phyloP scores from a whole-genome alignment of 2,113 vertebrate species.

The Oceanodroma tethys region DNA sequence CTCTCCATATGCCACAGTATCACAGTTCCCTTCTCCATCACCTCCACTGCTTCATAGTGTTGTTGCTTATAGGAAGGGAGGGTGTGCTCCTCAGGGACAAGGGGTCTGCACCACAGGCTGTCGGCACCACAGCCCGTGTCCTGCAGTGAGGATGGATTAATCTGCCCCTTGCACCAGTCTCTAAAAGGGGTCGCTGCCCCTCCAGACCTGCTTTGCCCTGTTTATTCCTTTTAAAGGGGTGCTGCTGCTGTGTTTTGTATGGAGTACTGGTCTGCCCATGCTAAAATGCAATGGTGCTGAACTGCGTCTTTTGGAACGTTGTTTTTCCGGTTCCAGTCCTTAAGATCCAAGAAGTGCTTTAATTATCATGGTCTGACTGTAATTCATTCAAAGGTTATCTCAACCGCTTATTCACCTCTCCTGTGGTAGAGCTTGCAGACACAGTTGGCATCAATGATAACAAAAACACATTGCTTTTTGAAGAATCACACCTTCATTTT shows the following conservation, averaged over 20 bases:
- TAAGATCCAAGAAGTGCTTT: background rate
- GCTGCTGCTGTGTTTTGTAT: background rate
- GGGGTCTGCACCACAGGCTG: accelerated
- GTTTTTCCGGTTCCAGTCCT: background rate
- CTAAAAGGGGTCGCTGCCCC: background rate
- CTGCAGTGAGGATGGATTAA: background rate
- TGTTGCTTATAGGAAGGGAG: background rate
- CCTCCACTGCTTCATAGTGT: background rate
- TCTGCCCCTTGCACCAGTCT: background rate
- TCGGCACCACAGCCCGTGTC: background rate
- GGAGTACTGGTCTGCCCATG: accelerated
- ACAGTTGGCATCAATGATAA: background rate
- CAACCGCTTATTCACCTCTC: background rate
- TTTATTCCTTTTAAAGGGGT: background rate
- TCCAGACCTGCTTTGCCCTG: background rate
- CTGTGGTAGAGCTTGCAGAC: background rate
- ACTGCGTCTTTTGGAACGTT: background rate
- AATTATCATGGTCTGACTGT: background rate
- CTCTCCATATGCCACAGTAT: background rate
- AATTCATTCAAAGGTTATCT: background rate
- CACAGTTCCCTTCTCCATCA: background rate
- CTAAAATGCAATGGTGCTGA: background rate
- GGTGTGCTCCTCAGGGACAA: accelerated
- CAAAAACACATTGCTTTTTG: background rate
- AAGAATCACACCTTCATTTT: background rate